Percentiles rank a stretch among this genome's conserved stretches.
Conservation (phyloP, 2,888 invertebrate genomes). For the Griposia aprilina region DNA sequence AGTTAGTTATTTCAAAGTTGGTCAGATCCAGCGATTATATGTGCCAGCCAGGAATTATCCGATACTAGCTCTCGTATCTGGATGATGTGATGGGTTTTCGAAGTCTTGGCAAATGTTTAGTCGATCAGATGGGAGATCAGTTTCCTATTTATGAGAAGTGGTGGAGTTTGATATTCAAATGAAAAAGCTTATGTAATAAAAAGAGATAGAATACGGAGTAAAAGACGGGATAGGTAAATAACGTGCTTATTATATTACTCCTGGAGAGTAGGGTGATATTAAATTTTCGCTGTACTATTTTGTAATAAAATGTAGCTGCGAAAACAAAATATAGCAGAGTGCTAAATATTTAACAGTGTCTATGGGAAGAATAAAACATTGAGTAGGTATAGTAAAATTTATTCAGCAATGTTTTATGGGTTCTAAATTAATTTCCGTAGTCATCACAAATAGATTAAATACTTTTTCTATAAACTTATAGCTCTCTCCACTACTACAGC, state of each 20-base stretch:
- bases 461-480: background rate
- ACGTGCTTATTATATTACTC: slow-evolving; percentile 2
- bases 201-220: background rate
- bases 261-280: background rate
- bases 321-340: background rate
- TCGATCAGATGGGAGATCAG: slow-evolving; percentile 26
- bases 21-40: slow-evolving; percentile 62
- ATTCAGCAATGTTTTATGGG: background rate
- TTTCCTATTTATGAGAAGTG: background rate
- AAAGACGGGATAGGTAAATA: background rate
- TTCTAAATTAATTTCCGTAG: background rate
- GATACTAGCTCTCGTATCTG: slow-evolving; percentile 50
- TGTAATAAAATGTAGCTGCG: background rate
- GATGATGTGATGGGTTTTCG: slow-evolving; percentile 43
- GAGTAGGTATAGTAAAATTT: background rate
- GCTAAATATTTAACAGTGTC: background rate
- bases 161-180: background rate
- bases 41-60: slow-evolving; percentile 57
- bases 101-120: slow-evolving; percentile 40
- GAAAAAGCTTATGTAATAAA: background rate
- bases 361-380: too few species aligned
- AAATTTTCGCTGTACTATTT: slow-evolving; percentile 1
- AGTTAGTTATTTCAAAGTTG: slow-evolving; percentile 69
- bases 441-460: background rate
- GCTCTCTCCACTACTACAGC: background rate